These are phyloP conservation scores for Chionis minor DNA, from an alignment of 2,113 vertebrate species.

Conservation along the genomic window DNA sequence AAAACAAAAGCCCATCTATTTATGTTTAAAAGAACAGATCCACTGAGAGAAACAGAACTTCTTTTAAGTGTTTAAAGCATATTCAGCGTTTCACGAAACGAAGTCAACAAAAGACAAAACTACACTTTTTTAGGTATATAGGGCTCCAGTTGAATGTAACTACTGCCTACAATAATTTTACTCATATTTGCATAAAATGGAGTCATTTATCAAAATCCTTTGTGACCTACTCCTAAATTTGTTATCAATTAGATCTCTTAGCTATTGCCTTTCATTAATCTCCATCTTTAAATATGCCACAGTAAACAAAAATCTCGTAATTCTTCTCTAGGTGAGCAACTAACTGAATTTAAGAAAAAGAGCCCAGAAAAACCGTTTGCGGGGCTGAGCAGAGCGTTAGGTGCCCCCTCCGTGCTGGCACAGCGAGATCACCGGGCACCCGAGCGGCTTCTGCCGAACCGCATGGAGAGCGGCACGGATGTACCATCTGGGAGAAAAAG, in stretches of 20 bases:
- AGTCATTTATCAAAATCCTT: background rate
- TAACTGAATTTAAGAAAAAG: background rate
- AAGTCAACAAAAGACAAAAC: background rate
- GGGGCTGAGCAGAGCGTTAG: background rate
- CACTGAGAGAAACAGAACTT: background rate
- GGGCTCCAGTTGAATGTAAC: background rate
- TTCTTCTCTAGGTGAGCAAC: background rate
- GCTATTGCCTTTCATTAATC: conserved; percentile 13
- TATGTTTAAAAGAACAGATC: background rate
- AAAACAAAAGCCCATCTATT: background rate
- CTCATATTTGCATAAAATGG: background rate
- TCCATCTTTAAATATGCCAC: background rate
- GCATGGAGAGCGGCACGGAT: rapidly evolving
- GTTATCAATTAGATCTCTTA: background rate
- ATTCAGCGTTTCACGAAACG: background rate
- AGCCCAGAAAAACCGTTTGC: background rate
- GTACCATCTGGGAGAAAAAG: background rate
- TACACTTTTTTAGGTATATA: background rate
- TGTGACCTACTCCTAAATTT: background rate
- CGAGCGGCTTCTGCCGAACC: rapidly evolving
- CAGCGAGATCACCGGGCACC: background rate
- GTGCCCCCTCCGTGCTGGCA: background rate
- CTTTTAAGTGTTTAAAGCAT: background rate
- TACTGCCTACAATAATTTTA: background rate
- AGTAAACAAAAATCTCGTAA: background rate